Evolutionary conservation across 2,888 invertebrate genomes (phyloP).

Genomic region (Drosophila atroscutellata): DNA sequence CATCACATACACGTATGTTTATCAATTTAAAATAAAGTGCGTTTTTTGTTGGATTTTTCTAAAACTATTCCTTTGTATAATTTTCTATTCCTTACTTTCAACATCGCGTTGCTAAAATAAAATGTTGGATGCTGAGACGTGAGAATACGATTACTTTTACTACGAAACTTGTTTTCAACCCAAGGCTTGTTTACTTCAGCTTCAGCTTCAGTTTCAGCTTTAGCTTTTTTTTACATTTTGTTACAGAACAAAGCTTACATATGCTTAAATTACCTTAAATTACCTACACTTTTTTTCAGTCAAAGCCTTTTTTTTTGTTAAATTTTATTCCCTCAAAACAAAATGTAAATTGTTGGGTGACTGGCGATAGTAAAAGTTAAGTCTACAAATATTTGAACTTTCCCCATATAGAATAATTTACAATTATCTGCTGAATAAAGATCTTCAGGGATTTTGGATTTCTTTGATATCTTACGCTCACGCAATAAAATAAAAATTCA

Average conservation of each 20-base stretch:
- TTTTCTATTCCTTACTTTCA: neutral
- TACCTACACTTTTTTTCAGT: constrained; percentile 1
- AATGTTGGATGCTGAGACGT: neutral
- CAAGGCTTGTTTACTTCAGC: constrained; percentile 14
- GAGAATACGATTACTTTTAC: constrained; percentile 2
- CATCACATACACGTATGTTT: constrained; percentile 13
- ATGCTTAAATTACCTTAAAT: constrained; percentile 15
- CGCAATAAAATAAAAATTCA: constrained; percentile 9
- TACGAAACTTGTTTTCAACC: neutral
- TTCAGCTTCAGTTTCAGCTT: neutral
- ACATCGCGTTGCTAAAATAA: neutral
- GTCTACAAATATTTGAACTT: neutral
- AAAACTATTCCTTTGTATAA: neutral
- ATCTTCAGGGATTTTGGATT: neutral
- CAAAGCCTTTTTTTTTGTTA: neutral
- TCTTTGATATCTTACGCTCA: constrained; percentile 3
- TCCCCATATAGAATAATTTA: neutral
- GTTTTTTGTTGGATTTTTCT: neutral
- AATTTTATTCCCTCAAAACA: constrained; percentile 3
- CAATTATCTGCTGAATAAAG: neutral
- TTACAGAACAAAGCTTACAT: neutral
- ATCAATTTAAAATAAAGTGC: neutral
- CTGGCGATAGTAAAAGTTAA: neutral
- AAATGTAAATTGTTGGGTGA: neutral
- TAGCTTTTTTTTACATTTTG: neutral